Percentiles rank a stretch among this genome's conserved stretches.
Evolutionary conservation across 2,113 vertebrate species (phyloP).

Genomic region (Phyllopteryx taeniolatus): DNA sequence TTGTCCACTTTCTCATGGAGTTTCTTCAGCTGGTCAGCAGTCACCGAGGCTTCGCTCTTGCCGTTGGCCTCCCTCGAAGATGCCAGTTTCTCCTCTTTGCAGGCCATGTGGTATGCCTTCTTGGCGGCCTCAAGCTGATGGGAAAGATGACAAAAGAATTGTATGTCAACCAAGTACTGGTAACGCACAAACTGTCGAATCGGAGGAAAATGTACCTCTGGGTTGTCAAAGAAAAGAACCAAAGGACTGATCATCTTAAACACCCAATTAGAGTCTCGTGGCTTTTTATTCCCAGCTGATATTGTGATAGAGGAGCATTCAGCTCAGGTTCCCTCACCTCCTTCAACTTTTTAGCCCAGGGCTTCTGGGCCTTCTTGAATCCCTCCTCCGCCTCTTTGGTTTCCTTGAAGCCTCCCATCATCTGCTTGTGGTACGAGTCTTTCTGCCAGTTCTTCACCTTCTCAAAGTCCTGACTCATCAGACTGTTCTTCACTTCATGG

Average conservation of each 20-base stretch:
- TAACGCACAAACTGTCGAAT: not conserved
- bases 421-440: constrained; percentile 95
- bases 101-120: constrained; percentile 90
- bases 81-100: constrained; percentile 94
- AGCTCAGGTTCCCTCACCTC: constrained; percentile 75
- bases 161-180: not conserved
- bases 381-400: constrained; percentile 94
- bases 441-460: constrained; percentile 99
- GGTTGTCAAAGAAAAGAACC: not conserved
- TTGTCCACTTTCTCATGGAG: constrained; percentile 94
- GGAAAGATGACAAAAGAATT: not conserved
- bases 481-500: constrained; percentile 87
- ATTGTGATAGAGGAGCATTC: not conserved
- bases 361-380: constrained; percentile 95
- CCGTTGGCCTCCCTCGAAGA: constrained; percentile 84
- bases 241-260: not conserved
- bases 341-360: constrained; percentile 97
- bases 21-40: constrained; percentile 90
- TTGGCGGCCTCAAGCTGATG: constrained; percentile 87
- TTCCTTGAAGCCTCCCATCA: constrained; percentile 98
- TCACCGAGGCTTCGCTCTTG: constrained; percentile 82
- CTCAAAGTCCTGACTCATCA: constrained; percentile 88
- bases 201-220: not conserved
- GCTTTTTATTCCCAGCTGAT: not conserved
- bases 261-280: not conserved